These are phyloP conservation scores for Lycaena phlaeas DNA, from an alignment of 2,888 invertebrate species.

Conservation along the genomic window DNA sequence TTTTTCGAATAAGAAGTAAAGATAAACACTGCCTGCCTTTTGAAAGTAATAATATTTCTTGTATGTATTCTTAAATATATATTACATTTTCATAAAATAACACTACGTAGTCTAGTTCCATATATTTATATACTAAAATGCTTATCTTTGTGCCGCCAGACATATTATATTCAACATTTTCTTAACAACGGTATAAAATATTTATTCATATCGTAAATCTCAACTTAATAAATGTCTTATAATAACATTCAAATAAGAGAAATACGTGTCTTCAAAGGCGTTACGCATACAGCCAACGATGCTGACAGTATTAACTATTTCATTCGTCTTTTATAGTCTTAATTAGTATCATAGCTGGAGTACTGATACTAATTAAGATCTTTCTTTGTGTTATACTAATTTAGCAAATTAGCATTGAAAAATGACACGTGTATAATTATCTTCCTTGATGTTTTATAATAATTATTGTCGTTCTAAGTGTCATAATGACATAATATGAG, in stretches of 20 bases:
- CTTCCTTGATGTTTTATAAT: too few relatives aligned
- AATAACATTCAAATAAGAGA: slow-evolving; percentile 10
- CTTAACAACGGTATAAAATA: slow-evolving; percentile 5
- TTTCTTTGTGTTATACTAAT: background rate
- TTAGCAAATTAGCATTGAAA: too few relatives aligned
- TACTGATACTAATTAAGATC: slow-evolving; percentile 14
- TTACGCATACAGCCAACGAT: background rate
- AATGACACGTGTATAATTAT: too few relatives aligned
- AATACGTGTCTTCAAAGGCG: slow-evolving; percentile 8
- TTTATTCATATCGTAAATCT: slow-evolving; percentile 8
- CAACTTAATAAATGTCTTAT: background rate
- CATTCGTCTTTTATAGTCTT: slow-evolving; percentile 21
- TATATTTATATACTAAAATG: background rate
- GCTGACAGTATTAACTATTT: slow-evolving; percentile 18
- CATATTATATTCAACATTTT: background rate
- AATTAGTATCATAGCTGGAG: slow-evolving; percentile 21
- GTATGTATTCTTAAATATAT: too few relatives aligned
- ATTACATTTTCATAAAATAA: too few relatives aligned
- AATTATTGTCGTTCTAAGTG: too few relatives aligned
- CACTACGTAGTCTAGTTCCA: background rate
- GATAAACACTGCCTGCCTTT: too few relatives aligned
- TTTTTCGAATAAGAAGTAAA: too few relatives aligned
- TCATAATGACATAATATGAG: too few relatives aligned
- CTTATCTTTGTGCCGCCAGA: background rate
- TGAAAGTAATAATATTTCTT: too few relatives aligned